Base-by-base conservation (phyloP, 2,888 invertebrate species). In the Elmis aenea region DNA sequence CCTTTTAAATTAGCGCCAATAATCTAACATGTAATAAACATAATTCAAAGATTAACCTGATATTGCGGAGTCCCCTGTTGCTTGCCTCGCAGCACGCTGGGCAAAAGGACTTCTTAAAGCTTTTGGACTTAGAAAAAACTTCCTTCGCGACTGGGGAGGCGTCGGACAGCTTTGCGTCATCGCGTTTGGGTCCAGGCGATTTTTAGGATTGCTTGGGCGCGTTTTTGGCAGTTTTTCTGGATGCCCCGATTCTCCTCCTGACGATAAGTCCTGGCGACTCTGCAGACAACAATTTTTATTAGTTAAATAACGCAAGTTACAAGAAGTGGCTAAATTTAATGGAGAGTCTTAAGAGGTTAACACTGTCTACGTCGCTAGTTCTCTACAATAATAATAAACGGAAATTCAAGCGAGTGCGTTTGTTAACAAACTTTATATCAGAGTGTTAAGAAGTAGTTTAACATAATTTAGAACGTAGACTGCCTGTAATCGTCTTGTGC, bases 81-180 rank as follows among this genome's bases (percentile, higher is more conserved):
- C 42, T 35, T 56, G 67, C 48, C 54, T 65, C 52, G 53, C 50
- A 45, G 62, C 50, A 46, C 77, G 70, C 42, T 75, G 75, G 2
- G 77, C 76, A 57, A 87, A 83, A n/a, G 87, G 85, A 65, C 82
- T 87, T 43, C 85, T 74, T 42, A 89, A 68, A 14, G 81, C 83
- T 65, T 86, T 87, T 5, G 88, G 83, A 56, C 85, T 87, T 26
- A 87, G 76, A 69, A 89, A 86, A 69, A 88, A 85, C 68, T 84
- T 80, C 65, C 85, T 79, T 52, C 86, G 76, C 5, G 64, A 73
- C 54, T 83, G 82, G 0, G 85, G 85, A 26, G 89, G 88, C 28
- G 88, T 88, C 26, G 88, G 87, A 59, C 87, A 88, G 71, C 84
- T 83, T 64, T 85, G 76, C 12, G 76, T 75, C 75, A 78, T 76